These are phyloP conservation scores for Hylaeus volcanicus DNA, from an alignment of 1,140 invertebrate species.

Conservation along the genomic window DNA sequence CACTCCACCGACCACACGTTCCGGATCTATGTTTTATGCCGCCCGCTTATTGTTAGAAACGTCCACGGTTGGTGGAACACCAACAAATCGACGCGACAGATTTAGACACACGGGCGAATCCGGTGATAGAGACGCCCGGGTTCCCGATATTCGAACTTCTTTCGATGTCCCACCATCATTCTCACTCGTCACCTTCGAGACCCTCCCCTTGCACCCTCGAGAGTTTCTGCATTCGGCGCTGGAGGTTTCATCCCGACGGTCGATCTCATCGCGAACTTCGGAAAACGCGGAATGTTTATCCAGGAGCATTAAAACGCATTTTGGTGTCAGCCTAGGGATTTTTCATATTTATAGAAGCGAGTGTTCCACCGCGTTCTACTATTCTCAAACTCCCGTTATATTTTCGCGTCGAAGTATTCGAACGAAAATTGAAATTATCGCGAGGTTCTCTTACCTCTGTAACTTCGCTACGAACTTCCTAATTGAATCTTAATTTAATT, in stretches of 20 bases:
- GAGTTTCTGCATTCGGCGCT: neutral
- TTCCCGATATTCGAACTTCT: constrained; percentile 23
- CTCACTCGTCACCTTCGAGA: neutral
- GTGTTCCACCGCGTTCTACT: neutral
- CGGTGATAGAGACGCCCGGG: neutral
- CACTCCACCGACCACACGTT: neutral
- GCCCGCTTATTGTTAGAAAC: constrained; percentile 17
- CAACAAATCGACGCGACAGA: constrained; percentile 13
- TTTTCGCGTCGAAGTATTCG: constrained; percentile 9
- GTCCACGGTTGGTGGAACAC: neutral
- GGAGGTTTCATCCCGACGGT: neutral
- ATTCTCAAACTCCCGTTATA: neutral
- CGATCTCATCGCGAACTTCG: no score
- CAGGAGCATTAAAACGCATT: neutral
- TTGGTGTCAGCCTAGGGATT: no score
- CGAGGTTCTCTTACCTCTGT: neutral
- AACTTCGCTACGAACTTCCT: neutral
- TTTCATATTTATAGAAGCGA: no score
- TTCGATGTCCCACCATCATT: neutral
- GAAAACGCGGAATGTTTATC: neutral
- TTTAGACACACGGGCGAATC: constrained; percentile 18
- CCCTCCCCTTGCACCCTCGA: neutral
- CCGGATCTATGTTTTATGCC: constrained; percentile 28
- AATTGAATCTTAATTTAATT: constrained; percentile 32
- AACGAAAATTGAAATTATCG: constrained; percentile 23